Evolutionary conservation across 2,113 vertebrate genomes (phyloP).

Genomic region (Cephalopholis sonnerati): DNA sequence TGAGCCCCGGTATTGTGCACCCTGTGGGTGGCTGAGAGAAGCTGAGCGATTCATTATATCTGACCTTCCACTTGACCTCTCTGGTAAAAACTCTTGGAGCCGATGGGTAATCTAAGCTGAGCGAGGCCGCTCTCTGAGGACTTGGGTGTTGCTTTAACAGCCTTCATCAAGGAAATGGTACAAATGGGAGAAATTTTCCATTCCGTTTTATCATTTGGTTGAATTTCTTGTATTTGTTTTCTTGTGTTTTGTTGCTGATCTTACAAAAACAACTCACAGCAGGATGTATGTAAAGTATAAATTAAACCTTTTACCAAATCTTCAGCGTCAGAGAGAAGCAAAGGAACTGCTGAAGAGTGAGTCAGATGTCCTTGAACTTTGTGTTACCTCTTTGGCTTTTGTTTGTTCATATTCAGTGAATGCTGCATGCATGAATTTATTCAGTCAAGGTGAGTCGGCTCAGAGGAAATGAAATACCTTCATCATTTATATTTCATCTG

Average conservation of each 20-base stretch:
- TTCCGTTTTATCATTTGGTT: neutral
- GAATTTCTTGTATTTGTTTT: neutral
- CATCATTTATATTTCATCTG: constrained; percentile 11
- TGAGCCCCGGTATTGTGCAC: constrained; percentile 9
- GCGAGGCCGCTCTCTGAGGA: constrained; percentile 18
- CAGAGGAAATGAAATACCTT: neutral
- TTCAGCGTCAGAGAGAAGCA: neutral
- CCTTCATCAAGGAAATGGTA: constrained; percentile 17
- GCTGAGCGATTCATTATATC: constrained; percentile 56
- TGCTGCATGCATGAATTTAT: neutral
- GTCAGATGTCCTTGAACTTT: neutral
- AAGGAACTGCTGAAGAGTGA: neutral
- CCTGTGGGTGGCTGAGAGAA: constrained; percentile 26
- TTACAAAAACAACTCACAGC: neutral
- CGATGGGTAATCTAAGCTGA: constrained; percentile 49
- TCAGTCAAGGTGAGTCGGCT: neutral
- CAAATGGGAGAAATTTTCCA: neutral
- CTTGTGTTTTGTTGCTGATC: neutral
- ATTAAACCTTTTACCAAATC: neutral
- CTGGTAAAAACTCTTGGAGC: constrained; percentile 37
- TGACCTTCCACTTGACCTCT: constrained; percentile 68
- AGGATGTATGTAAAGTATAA: neutral
- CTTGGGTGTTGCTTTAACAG: constrained; percentile 1
- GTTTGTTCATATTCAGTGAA: constrained; percentile 3
- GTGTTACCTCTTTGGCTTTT: neutral